Conservation (phyloP, 2,888 invertebrate genomes). For the Phoenoteleia sp. region DNA sequence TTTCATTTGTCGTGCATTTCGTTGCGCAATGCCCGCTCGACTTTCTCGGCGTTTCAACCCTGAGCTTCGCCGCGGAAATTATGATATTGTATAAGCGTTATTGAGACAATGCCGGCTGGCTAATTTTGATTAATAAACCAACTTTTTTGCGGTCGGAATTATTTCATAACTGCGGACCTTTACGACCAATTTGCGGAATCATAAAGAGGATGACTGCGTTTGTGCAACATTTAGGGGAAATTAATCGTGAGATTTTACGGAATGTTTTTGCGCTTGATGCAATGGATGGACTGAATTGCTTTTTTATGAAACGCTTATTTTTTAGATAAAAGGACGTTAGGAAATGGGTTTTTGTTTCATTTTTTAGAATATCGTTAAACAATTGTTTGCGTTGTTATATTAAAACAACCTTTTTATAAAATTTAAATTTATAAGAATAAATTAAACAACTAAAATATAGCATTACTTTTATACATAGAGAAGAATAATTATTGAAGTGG, state of each 20-base stretch:
- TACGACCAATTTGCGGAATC: slow-evolving; percentile 19
- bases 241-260: slow-evolving; percentile 6
- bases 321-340: too few relatives aligned
- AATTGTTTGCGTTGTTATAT: too few relatives aligned
- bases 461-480: too few relatives aligned
- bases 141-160: slow-evolving; percentile 19
- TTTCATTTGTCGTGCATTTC: slow-evolving; percentile 54
- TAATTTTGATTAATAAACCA: slow-evolving; percentile 22
- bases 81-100: slow-evolving; percentile 46
- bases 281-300: too few relatives aligned
- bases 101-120: slow-evolving; percentile 13
- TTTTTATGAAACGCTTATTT: too few relatives aligned
- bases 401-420: too few relatives aligned
- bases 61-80: slow-evolving; percentile 37
- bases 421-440: too few relatives aligned
- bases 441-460: too few relatives aligned
- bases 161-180: neutral
- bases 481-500: too few relatives aligned
- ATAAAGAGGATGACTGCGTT: neutral
- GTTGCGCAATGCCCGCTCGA: slow-evolving; percentile 48
- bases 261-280: too few relatives aligned
- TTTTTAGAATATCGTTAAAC: too few relatives aligned
- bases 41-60: slow-evolving; percentile 58
- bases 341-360: too few relatives aligned
- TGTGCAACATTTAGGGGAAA: neutral